Conservation (phyloP, 1,140 invertebrate species). For the Ditylenchus dipsaci region DNA sequence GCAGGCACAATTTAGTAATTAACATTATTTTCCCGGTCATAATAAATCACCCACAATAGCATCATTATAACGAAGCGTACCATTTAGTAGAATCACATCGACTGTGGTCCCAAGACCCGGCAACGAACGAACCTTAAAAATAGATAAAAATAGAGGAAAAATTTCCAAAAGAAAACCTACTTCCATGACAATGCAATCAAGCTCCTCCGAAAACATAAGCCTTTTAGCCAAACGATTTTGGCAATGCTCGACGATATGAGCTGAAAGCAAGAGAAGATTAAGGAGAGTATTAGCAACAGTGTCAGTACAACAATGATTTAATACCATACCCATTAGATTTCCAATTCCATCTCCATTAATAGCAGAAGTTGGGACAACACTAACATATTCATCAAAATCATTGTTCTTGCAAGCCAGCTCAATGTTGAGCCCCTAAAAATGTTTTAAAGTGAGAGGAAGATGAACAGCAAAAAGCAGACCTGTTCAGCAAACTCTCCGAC, state of each 20-base stretch:
- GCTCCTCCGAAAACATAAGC: slow-evolving; percentile 83
- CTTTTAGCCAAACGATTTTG: slow-evolving; percentile 84
- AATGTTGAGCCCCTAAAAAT: slow-evolving; percentile 76
- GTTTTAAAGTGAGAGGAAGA: slow-evolving; percentile 23
- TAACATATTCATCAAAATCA: slow-evolving; percentile 84
- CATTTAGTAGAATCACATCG: slow-evolving; percentile 77
- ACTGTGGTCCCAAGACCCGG: slow-evolving; percentile 95
- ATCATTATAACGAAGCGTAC: neutral
- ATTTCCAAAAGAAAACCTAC: slow-evolving; percentile 49
- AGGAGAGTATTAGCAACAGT: too few relatives aligned
- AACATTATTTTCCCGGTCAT: too few relatives aligned
- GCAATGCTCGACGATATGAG: slow-evolving; percentile 83
- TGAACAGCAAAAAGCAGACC: slow-evolving; percentile 57
- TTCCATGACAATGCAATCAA: slow-evolving; percentile 95
- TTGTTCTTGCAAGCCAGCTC: slow-evolving; percentile 92
- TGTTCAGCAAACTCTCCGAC: slow-evolving; percentile 91
- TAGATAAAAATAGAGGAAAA: neutral
- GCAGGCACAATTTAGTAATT: too few relatives aligned
- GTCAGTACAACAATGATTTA: too few relatives aligned
- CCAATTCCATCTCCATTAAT: slow-evolving; percentile 96
- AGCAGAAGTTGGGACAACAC: slow-evolving; percentile 93
- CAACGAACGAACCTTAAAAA: slow-evolving; percentile 79
- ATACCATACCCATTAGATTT: slow-evolving; percentile 70
- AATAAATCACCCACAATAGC: neutral
- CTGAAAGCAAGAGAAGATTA: slow-evolving; percentile 45